Evolutionary conservation across 2,888 invertebrate genomes (phyloP), one percentile per base, ranked within the genome.

Genomic region (Cheilosia vernalis): DNA sequence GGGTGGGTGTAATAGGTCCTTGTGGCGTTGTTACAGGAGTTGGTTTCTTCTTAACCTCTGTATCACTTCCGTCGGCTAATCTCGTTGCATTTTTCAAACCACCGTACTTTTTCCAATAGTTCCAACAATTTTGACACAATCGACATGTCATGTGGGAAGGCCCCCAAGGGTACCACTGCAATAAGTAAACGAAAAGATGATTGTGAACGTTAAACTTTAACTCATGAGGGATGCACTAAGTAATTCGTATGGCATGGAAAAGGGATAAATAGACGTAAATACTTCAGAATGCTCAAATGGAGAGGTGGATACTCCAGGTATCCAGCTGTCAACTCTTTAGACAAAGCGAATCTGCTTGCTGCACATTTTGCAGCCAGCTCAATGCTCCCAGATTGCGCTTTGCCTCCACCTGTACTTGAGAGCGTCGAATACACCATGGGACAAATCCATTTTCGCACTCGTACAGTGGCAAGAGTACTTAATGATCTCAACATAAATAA

Each of bases 21-120:
- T 88, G 88, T 17, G 60, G 88, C 40, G 79, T 70, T 88, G 63
- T 87, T 87, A 67, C 64, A 84, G 67, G 60, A 9, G 84, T 80
- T 4, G 87, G 72, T 91, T 91, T 93, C 87, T 93, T 93, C 83
- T 92, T 93, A 60, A 89, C 83, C 40, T 92, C 92, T 60, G 88
- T 89, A 72, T 93, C 93, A 87, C 91, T 92, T 64, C 92, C 92
- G 44, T 92, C 92, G 56, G 93, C 60, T 63, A 89, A 92, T 88
- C 93, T 93, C 47, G 94, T 94, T n/a, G 94, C 93, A 88, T 95
- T 95, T 93, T 98, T 98, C 66, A 99, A 95, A 83, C 99, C 99
- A 77, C 99, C 99, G 92, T 98, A 98, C 92, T 98, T 98, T 93
- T 99, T 99, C 99, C 99, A 99, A 92, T 98, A 98, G 87, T 95